Base-by-base conservation (phyloP, 2,113 vertebrate genomes). In the Dicaeum eximium region DNA sequence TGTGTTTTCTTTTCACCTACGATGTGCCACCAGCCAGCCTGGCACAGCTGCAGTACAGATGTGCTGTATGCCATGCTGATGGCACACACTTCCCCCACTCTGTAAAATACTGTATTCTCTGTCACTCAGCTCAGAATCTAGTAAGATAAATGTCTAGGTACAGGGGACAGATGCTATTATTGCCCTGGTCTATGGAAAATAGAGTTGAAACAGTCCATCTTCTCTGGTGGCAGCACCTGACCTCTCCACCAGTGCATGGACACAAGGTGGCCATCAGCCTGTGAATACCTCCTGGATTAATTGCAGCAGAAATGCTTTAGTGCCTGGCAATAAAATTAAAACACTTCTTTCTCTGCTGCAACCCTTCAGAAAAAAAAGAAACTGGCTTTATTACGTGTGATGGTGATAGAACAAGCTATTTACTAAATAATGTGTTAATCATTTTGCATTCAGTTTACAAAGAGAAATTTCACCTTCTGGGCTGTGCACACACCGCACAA, bases 41-140 rank as follows among this genome's bases (percentile, higher is more conserved):
- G 67, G 87, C 67, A 88, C 87, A 93, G 79, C 74, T 94, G 87
- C 81, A 70, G 58, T 88, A 47, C 81, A 88, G 89, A 94, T 80
- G 81, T 95, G 47, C 60, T 58, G 2, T 8, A 37, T 51, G 64
- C 35, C 47, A 9, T 58, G 67, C 66, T 77, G 58, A 58, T 22
- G 50, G 25, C 21, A 93, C 38, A 62, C 19, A 47, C 58, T 60
- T 82, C 22, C 38, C 44, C 31, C 35, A 11, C 31, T 45, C 57
- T 69, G 12, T 25, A 58, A 92, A 62, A 69, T 30, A 58, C 2
- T 45, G 9, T 20, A 58, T 78, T 77, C 67, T 10, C 30, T 66
- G 38, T 30, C 64, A 73, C 54, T 73, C 74, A 50, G 28, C 40
- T 88, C 67, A 83, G 75, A 58, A 44, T 66, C 38, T 82, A 92